Base-by-base conservation (phyloP, 2,113 vertebrate genomes). In the Poecilia latipinna region DNA sequence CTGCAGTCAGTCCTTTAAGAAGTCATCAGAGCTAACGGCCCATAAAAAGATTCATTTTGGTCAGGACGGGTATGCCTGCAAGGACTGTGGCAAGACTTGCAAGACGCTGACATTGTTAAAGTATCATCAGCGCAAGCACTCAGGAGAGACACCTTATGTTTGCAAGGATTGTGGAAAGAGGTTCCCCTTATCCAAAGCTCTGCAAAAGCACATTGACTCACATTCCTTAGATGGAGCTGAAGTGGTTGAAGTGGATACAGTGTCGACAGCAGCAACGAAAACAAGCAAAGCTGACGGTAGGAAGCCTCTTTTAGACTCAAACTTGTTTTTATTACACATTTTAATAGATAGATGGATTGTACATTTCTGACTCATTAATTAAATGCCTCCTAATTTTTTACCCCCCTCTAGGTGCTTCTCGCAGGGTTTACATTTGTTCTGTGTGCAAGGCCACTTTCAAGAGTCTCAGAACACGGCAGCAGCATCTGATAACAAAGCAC, bases 1-100 rank as follows among this genome's bases (percentile, higher is more conserved):
- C 48, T 93, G 92, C 57, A 4, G 35, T 17, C 88, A 93, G 0
- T 94, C 96, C 19, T 97, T 97, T 75, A 91, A 90, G 22, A 95
- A 95, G 68, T 96, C 95, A 0, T 96, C 95, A 70, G 95, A 96
- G 88, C 95, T 98, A 65, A 95, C 96, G 1, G 82, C 81, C 67
- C 97, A 98, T 86, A 96, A 96, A 62, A 96, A 96, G 61, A 83
- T 93, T 31, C 96, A 98, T 88, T 91, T 88, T 48, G 89, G 88
- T 44, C 72, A 76, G 73, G 80, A 91, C 11, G 94, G 95, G 2
- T 97, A 96, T 80, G 91, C 93, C 31, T 97, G 96, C n/a, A 87
- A 82, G 0, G 96, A 96, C 39, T 97, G 96, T 26, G 95, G 95
- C n/a, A 97, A 96, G 72, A 86, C 91, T 1, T 97, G 95, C 86